Percentiles rank a stretch among this genome's conserved stretches.
phyloP scores from a whole-genome alignment of 2,797 vertebrate species.

The Aphelocoma californica region DNA sequence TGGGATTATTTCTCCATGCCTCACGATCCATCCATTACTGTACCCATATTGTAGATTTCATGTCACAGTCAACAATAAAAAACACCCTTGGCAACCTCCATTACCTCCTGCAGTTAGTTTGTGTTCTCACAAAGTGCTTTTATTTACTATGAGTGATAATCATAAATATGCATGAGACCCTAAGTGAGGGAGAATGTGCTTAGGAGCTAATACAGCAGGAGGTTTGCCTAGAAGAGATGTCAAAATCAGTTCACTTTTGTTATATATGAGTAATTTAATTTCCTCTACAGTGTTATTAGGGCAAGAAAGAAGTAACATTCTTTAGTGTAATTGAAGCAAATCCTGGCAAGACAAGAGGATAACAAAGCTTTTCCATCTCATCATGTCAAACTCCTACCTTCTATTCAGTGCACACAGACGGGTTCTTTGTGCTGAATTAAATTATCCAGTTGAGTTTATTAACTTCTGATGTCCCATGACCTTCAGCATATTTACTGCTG shows the following conservation, averaged over 20 bases:
- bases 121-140: slow-evolving; percentile 23
- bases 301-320: slow-evolving; percentile 59
- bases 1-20: slow-evolving; percentile 13
- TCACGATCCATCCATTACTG: not conserved
- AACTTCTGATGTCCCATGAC: slow-evolving; percentile 23
- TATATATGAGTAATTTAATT: slow-evolving; percentile 67
- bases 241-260: slow-evolving; percentile 65
- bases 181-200: slow-evolving; percentile 52
- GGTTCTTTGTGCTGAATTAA: slow-evolving; percentile 11
- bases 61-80: slow-evolving; percentile 42
- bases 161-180: slow-evolving; percentile 68
- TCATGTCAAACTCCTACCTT: slow-evolving; percentile 28
- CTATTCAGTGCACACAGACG: not conserved
- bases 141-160: slow-evolving; percentile 64
- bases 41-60: not conserved
- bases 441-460: slow-evolving; percentile 39
- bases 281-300: slow-evolving; percentile 64
- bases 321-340: slow-evolving; percentile 63
- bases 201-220: slow-evolving; percentile 22
- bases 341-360: slow-evolving; percentile 48
- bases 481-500: slow-evolving; percentile 35
- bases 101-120: slow-evolving; percentile 57
- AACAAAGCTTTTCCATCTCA: slow-evolving; percentile 37
- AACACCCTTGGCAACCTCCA: slow-evolving; percentile 53
- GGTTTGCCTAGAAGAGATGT: slow-evolving; percentile 60